Percentiles rank a stretch among this genome's conserved stretches.
These are phyloP conservation scores for Holcopasites calliopsidis DNA, from an alignment of 1,140 invertebrate genomes.

Conservation along the genomic window DNA sequence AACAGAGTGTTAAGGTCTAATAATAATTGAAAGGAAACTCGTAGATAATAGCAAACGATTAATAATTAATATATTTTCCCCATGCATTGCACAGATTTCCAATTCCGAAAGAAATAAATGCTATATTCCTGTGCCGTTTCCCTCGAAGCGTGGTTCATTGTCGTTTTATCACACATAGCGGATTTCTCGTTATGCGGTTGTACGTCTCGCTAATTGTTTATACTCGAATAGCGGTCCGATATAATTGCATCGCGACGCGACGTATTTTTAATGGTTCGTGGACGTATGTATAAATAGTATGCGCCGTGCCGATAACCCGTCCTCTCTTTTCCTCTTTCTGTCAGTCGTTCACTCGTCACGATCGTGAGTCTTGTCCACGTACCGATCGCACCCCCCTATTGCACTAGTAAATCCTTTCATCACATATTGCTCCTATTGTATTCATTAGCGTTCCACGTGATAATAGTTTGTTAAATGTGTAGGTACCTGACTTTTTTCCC, in stretches of 20 bases:
- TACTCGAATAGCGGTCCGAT: conserved; percentile 18
- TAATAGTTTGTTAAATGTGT: too few species aligned
- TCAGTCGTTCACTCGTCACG: neutral
- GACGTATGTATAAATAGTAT: conserved; percentile 44
- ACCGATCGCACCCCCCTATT: neutral
- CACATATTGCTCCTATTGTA: neutral
- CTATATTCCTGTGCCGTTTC: too few species aligned
- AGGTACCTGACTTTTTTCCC: too few species aligned
- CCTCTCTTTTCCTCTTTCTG: neutral
- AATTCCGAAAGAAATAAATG: too few species aligned
- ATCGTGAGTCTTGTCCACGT: neutral
- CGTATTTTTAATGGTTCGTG: conserved; percentile 48
- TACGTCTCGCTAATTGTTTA: conserved; percentile 18
- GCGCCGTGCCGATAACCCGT: conserved; percentile 43
- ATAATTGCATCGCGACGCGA: conserved; percentile 32
- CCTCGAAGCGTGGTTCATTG: neutral
- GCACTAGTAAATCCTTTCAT: neutral
- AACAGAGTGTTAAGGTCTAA: too few species aligned
- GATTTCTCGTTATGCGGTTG: neutral
- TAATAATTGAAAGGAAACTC: too few species aligned
- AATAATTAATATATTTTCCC: too few species aligned
- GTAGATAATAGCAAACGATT: too few species aligned
- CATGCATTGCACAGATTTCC: too few species aligned
- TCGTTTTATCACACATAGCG: neutral
- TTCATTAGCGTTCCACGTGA: neutral